Percentiles rank a stretch among this genome's conserved stretches.
Conservation (phyloP, 1,140 invertebrate genomes). For the Drosophila nasuta region DNA sequence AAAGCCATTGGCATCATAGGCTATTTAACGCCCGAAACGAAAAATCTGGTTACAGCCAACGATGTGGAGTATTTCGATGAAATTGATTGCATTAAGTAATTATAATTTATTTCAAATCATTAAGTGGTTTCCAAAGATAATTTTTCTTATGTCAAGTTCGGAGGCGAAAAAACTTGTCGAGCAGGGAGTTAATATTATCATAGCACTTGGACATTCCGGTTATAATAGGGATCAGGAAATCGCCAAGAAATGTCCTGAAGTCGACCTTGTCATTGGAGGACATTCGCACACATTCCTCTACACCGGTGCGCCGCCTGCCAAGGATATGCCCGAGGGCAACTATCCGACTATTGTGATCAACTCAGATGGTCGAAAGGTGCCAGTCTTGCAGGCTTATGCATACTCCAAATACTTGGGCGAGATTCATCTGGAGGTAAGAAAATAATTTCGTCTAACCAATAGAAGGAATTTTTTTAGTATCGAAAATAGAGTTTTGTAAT, state of each 20-base stretch:
- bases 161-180: constrained; percentile 88
- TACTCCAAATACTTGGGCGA: constrained; percentile 96
- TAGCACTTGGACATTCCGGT: constrained; percentile 96
- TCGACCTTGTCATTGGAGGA: constrained; percentile 96
- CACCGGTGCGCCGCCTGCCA: constrained; percentile 80
- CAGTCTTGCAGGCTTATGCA: constrained; percentile 95
- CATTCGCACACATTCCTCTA: constrained; percentile 91
- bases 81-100: constrained; percentile 87
- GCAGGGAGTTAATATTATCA: constrained; percentile 91
- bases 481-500: too few species aligned
- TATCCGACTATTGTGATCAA: constrained; percentile 92
- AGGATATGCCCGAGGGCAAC: constrained; percentile 86
- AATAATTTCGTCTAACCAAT: too few species aligned
- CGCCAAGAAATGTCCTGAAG: constrained; percentile 90
- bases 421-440: constrained; percentile 85
- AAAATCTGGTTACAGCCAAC: constrained; percentile 87
- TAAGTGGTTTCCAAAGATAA: too few species aligned
- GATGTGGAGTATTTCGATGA: constrained; percentile 90
- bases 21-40: constrained; percentile 93
- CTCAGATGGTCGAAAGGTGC: constrained; percentile 88
- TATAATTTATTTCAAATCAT: too few species aligned
- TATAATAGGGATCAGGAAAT: constrained; percentile 91
- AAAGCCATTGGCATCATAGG: constrained; percentile 93
- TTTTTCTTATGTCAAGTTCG: constrained; percentile 44
- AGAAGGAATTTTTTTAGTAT: too few species aligned